phyloP scores from a whole-genome alignment of 2,113 vertebrate genomes.

The Perccottus glenii region DNA sequence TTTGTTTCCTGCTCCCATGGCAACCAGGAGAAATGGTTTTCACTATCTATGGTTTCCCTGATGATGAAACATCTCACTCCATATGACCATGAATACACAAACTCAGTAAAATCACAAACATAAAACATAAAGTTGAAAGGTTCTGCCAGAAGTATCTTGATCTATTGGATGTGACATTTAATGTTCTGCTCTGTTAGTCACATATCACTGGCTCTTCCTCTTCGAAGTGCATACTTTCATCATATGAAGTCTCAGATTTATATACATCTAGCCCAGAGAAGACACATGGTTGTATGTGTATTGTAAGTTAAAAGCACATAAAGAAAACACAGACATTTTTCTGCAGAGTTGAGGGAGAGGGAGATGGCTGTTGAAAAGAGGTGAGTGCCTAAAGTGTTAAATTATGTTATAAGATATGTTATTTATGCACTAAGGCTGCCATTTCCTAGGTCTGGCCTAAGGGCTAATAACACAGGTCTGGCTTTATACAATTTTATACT shows the following conservation, averaged over 20 bases:
- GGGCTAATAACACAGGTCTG: no score
- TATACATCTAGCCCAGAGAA: not conserved
- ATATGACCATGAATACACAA: conserved; percentile 25
- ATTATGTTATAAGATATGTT: no score
- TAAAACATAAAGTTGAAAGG: conserved; percentile 1
- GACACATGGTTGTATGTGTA: not conserved
- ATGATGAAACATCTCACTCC: conserved; percentile 57
- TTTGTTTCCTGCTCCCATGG: conserved; percentile 66
- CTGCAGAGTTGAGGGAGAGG: not conserved
- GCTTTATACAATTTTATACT: no score
- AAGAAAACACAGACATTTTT: conserved; percentile 17
- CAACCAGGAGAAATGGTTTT: conserved; percentile 58
- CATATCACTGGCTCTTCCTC: conserved; percentile 44
- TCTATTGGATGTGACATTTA: conserved; percentile 69
- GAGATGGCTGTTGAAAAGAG: no score
- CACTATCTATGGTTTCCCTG: conserved; percentile 32
- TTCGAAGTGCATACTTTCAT: conserved; percentile 34
- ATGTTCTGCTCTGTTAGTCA: conserved; percentile 68
- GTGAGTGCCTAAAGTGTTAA: no score
- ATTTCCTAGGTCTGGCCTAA: no score
- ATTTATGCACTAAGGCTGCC: no score
- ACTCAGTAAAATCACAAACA: not conserved
- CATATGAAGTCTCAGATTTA: conserved; percentile 27
- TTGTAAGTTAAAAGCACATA: no score
- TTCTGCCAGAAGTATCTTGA: conserved; percentile 33